Evolutionary conservation across 2,888 invertebrate genomes (phyloP).

Genomic region (Nineta flava): DNA sequence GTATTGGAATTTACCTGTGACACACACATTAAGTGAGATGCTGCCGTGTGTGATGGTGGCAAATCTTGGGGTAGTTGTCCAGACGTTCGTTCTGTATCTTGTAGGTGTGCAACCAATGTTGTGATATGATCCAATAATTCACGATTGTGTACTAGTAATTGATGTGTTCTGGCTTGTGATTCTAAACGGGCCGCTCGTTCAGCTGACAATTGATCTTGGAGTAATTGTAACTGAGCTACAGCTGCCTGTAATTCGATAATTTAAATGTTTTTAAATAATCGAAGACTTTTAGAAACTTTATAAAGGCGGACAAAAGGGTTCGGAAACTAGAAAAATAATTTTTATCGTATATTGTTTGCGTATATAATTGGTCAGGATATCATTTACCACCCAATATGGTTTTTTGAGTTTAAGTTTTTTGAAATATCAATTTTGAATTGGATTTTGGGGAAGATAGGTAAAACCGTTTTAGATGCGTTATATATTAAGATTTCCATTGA

Average conservation of each 20-base stretch:
- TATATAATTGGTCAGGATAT: too few relatives aligned
- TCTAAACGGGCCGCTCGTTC: conserved; percentile 23
- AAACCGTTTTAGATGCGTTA: too few relatives aligned
- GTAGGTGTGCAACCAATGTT: conserved; percentile 73
- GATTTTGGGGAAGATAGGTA: too few relatives aligned
- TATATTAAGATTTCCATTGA: too few relatives aligned
- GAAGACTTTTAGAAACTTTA: not conserved
- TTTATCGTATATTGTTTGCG: too few relatives aligned
- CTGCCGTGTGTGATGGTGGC: conserved; percentile 17
- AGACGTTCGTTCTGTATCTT: conserved; percentile 59
- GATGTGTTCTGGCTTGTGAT: conserved; percentile 72
- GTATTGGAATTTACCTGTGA: conserved; percentile 41
- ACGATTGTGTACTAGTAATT: conserved; percentile 85
- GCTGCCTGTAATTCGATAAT: conserved; percentile 26
- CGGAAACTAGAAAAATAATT: not conserved
- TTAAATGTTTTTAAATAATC: too few relatives aligned
- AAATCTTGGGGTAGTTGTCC: conserved; percentile 28
- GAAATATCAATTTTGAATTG: too few relatives aligned
- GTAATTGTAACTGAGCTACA: conserved; percentile 6
- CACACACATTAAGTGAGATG: conserved; percentile 44
- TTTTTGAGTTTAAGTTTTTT: too few relatives aligned
- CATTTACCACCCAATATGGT: too few relatives aligned
- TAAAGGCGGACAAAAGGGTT: not conserved
- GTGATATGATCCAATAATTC: conserved; percentile 91
- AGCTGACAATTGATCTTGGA: conserved; percentile 6